phyloP scores from a whole-genome alignment of 2,113 vertebrate species.

The Cisticola juncidis region DNA sequence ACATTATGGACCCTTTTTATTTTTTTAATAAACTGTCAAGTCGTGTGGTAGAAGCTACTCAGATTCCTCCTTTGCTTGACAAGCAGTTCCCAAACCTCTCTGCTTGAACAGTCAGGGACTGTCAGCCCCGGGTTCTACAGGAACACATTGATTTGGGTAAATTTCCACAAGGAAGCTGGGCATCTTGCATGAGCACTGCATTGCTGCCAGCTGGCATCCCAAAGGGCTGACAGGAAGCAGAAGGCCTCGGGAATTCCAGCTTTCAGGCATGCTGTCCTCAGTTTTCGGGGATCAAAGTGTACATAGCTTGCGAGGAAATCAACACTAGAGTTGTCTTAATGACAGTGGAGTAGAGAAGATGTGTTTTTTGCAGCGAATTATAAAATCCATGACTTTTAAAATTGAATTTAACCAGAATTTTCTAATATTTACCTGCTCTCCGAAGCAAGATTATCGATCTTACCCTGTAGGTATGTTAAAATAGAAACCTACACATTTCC shows the following conservation, averaged over 20 bases:
- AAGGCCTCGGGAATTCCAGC: background rate
- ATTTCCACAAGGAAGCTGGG: background rate
- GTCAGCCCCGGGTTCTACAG: background rate
- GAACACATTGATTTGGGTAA: background rate
- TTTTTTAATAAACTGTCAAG: background rate
- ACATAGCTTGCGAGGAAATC: background rate
- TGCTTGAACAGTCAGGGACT: background rate
- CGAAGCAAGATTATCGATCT: background rate
- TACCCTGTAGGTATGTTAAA: background rate
- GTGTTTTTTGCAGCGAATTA: background rate
- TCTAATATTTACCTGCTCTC: background rate
- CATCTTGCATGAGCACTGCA: background rate
- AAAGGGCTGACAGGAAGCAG: background rate
- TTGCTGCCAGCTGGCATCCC: background rate
- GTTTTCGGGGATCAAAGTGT: background rate
- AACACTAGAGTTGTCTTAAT: background rate
- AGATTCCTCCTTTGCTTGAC: background rate
- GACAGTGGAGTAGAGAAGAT: background rate
- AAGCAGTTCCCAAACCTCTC: background rate
- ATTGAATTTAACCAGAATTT: background rate
- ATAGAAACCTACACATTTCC: background rate
- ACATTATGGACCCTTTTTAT: rapidly evolving
- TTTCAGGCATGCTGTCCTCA: background rate
- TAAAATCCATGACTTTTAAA: background rate
- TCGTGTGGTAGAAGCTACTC: background rate